These are phyloP conservation scores for Silurus meridionalis DNA, from an alignment of 2,113 vertebrate species.

Conservation along the genomic window DNA sequence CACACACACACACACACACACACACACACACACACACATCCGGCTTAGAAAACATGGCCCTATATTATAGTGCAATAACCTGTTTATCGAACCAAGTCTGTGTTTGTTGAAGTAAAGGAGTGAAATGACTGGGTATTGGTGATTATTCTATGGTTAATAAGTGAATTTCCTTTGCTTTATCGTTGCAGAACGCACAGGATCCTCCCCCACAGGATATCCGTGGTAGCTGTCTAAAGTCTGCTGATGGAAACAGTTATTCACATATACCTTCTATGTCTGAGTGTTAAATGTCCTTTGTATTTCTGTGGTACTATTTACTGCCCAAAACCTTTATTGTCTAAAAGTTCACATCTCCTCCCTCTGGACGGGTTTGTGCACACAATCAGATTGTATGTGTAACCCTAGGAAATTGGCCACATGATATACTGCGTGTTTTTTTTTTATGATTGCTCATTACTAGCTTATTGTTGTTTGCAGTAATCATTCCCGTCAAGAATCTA, in stretches of 20 bases:
- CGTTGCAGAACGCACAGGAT: background rate
- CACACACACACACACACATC: background rate
- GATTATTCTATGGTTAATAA: background rate
- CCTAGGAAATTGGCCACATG: background rate
- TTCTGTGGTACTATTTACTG: slow-evolving; percentile 4
- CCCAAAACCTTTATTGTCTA: background rate
- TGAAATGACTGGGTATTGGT: background rate
- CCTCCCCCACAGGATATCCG: slow-evolving; percentile 14
- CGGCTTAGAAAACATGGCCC: background rate
- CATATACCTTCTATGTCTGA: background rate
- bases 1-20: background rate
- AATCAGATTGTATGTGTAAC: background rate
- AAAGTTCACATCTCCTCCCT: background rate
- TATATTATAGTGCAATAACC: background rate
- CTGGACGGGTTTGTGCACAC: no score
- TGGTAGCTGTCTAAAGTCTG: slow-evolving; percentile 3
- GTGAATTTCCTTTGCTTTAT: background rate
- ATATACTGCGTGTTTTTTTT: background rate
- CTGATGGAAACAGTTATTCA: slow-evolving; percentile 1
- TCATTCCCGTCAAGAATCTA: background rate
- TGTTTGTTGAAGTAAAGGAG: background rate
- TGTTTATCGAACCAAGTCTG: background rate
- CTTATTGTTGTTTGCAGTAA: background rate
- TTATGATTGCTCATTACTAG: background rate
- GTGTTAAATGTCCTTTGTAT: background rate